Evolutionary conservation across 92 coral and sea anemone species (phyloP).

Genomic region (Metridium senile): DNA sequence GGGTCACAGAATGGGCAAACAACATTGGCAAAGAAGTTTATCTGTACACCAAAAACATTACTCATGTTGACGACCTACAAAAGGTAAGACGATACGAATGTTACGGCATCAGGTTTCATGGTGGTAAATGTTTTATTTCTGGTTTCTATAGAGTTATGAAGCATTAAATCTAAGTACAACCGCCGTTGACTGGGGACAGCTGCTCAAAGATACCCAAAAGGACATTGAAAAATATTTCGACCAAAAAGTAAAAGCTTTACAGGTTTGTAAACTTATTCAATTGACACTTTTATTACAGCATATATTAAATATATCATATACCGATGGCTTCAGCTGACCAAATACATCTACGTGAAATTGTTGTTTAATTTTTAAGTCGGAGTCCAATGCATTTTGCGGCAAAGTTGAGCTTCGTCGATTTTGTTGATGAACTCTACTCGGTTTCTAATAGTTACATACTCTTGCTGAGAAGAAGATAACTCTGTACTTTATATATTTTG

Average conservation of each 20-base stretch:
- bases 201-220: conserved; percentile 49
- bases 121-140: conserved; percentile 27
- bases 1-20: conserved; percentile 78
- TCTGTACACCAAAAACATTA: conserved; percentile 32
- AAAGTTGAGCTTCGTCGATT: no score
- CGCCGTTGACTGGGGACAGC: conserved; percentile 35
- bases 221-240: conserved; percentile 69
- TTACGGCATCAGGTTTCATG: not conserved
- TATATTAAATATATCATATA: not conserved
- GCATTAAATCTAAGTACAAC: conserved; percentile 41
- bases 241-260: conserved; percentile 62
- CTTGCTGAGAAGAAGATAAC: no score
- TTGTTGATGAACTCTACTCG: not conserved
- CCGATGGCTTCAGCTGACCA: not conserved
- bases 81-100: conserved; percentile 43
- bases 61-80: conserved; percentile 46
- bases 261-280: conserved; percentile 45
- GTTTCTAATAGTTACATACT: not conserved
- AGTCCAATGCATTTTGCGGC: no score
- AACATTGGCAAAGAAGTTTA: conserved; percentile 51
- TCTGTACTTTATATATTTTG: no score
- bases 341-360: conserved; percentile 4
- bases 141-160: conserved; percentile 63
- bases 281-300: conserved; percentile 3
- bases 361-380: no score